These are phyloP conservation scores for Himantopus leucocephalus DNA, from an alignment of 2,113 vertebrate genomes.

Conservation along the genomic window DNA sequence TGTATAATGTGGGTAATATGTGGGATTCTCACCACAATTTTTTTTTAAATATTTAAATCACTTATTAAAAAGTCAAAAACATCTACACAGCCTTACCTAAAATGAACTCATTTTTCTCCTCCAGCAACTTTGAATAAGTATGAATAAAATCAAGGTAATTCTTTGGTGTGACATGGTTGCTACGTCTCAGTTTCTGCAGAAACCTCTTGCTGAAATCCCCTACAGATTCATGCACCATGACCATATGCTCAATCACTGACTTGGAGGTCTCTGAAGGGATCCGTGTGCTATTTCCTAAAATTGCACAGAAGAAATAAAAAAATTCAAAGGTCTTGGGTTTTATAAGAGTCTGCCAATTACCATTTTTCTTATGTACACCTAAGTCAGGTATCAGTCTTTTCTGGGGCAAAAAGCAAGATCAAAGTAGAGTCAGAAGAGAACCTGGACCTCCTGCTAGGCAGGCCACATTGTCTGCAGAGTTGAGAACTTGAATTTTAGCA, in stretches of 20 bases:
- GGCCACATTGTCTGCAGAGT: not conserved
- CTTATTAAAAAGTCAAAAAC: not conserved
- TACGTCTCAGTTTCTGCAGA: slow-evolving; percentile 87
- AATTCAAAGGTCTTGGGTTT: not conserved
- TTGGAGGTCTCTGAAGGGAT: slow-evolving; percentile 74
- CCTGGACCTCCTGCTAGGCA: not conserved
- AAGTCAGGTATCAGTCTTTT: not conserved
- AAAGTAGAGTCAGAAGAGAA: not conserved
- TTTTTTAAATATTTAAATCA: not conserved
- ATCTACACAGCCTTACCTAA: slow-evolving; percentile 75
- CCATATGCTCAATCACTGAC: slow-evolving; percentile 82
- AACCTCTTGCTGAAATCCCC: slow-evolving; percentile 85
- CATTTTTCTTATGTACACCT: not conserved
- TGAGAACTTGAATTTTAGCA: not conserved
- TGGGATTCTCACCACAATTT: not conserved
- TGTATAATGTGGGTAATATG: not conserved
- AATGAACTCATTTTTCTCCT: slow-evolving; percentile 87
- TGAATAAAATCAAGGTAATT: slow-evolving; percentile 94
- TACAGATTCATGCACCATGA: slow-evolving; percentile 88
- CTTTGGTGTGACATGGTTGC: slow-evolving; percentile 92
- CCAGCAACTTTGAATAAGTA: slow-evolving; percentile 84
- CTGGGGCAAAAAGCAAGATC: not conserved
- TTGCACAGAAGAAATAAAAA: not conserved
- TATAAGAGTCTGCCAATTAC: not conserved
- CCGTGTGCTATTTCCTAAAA: slow-evolving; percentile 78